Percentiles rank a stretch among this genome's conserved stretches.
phyloP scores from a whole-genome alignment of 2,888 invertebrate species.

The Bombylius discolor region DNA sequence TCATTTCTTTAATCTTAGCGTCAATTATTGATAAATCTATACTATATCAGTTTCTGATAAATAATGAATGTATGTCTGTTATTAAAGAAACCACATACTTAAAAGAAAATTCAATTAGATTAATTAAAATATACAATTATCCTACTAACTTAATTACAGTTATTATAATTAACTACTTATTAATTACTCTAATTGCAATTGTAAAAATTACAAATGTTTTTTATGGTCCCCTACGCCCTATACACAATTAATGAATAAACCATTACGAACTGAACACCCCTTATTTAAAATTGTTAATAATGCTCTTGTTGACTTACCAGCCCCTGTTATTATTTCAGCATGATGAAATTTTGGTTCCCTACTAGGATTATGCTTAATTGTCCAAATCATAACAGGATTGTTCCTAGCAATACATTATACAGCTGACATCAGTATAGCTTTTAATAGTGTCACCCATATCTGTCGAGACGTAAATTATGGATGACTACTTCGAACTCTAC shows the following conservation, averaged over 20 bases:
- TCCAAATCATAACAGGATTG: conserved; percentile 54
- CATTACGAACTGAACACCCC: conserved; percentile 38
- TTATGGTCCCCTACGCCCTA: conserved; percentile 41
- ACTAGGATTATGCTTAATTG: conserved; percentile 47
- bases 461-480: conserved; percentile 57
- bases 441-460: conserved; percentile 54
- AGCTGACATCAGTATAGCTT: conserved; percentile 48
- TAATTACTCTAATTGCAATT: conserved; percentile 44
- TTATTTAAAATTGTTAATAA: conserved; percentile 46
- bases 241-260: conserved; percentile 39
- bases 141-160: conserved; percentile 40
- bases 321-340: conserved; percentile 46
- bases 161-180: conserved; percentile 45
- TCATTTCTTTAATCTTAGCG: too few relatives aligned
- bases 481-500: conserved; percentile 50
- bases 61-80: too few relatives aligned
- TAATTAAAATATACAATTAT: conserved; percentile 43
- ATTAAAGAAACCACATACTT: too few relatives aligned
- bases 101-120: conserved; percentile 36
- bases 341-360: conserved; percentile 60
- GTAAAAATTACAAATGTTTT: conserved; percentile 45
- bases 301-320: conserved; percentile 46
- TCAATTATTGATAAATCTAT: too few relatives aligned
- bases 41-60: not conserved
- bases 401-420: conserved; percentile 53